Conservation (phyloP, 2,113 vertebrate species). For the Corvus moneduloides region DNA sequence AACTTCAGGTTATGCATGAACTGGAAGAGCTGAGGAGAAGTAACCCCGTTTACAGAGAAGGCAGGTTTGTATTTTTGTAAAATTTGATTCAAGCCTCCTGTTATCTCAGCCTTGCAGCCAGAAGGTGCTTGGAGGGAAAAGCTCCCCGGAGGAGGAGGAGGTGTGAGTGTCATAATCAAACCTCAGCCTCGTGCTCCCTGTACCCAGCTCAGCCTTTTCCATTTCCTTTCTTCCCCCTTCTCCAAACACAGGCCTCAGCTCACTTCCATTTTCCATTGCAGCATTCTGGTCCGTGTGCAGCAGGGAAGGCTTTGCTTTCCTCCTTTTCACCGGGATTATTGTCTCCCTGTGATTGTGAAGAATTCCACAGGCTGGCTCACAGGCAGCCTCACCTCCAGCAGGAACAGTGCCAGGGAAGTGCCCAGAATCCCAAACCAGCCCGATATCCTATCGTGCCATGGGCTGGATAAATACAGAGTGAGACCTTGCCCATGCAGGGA, state of each 20-base stretch:
- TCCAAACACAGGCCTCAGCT: background rate
- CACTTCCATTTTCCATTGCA: background rate
- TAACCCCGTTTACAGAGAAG: background rate
- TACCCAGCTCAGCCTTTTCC: background rate
- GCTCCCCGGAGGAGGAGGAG: background rate
- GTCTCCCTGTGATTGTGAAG: background rate
- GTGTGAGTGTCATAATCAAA: background rate
- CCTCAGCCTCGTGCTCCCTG: background rate
- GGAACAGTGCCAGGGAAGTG: background rate
- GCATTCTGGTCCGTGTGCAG: background rate
- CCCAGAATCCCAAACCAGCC: background rate
- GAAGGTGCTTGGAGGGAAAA: background rate
- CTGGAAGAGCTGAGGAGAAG: background rate
- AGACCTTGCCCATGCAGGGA: background rate
- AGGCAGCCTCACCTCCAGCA: background rate
- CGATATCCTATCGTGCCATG: fast-evolving
- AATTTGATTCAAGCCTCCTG: background rate
- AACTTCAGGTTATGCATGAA: fast-evolving
- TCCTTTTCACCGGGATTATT: background rate
- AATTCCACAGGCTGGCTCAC: background rate
- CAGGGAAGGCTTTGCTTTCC: background rate
- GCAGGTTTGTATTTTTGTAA: background rate
- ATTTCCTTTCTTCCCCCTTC: background rate
- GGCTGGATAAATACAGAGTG: background rate
- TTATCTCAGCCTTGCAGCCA: background rate